phyloP scores from a whole-genome alignment of 1,140 invertebrate genomes.

The Agrilus planipennis region DNA sequence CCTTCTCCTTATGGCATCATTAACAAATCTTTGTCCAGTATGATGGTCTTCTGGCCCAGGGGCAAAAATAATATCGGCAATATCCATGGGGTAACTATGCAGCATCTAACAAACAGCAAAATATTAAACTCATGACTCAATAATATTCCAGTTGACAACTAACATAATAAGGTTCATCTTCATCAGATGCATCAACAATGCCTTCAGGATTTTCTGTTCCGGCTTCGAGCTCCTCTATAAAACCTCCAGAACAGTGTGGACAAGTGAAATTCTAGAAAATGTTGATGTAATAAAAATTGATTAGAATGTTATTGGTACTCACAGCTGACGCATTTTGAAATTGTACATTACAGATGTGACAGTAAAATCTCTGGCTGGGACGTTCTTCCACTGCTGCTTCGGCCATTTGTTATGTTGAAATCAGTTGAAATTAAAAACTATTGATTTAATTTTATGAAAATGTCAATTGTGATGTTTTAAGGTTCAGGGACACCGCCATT shows the following conservation, averaged over 20 bases:
- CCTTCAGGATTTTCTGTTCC: conserved; percentile 38
- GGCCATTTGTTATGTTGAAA: conserved; percentile 47
- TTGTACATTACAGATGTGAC: conserved; percentile 78
- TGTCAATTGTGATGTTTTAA: too few species aligned
- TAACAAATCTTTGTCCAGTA: conserved; percentile 10
- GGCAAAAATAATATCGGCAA: conserved; percentile 2
- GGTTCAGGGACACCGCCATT: too few species aligned
- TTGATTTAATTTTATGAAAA: too few species aligned
- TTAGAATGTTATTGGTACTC: conserved; percentile 34
- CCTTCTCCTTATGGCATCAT: conserved; percentile 18
- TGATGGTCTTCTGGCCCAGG: conserved; percentile 11
- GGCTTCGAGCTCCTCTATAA: conserved; percentile 70
- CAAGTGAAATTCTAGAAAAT: conserved; percentile 70
- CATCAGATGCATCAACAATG: conserved; percentile 34
- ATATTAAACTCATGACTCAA: not conserved
- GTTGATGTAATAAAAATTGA: not conserved
- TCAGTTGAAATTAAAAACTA: too few species aligned
- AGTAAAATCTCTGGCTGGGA: conserved; percentile 66
- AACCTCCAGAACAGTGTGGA: conserved; percentile 74
- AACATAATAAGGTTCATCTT: conserved; percentile 19
- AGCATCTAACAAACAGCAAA: conserved; percentile 17
- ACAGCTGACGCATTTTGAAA: conserved; percentile 67
- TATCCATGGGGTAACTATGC: conserved; percentile 7
- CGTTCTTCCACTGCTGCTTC: conserved; percentile 70
- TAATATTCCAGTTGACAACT: conserved; percentile 4